Conservation (phyloP, 2,888 invertebrate species). For the Lithophane semibrunnea region DNA sequence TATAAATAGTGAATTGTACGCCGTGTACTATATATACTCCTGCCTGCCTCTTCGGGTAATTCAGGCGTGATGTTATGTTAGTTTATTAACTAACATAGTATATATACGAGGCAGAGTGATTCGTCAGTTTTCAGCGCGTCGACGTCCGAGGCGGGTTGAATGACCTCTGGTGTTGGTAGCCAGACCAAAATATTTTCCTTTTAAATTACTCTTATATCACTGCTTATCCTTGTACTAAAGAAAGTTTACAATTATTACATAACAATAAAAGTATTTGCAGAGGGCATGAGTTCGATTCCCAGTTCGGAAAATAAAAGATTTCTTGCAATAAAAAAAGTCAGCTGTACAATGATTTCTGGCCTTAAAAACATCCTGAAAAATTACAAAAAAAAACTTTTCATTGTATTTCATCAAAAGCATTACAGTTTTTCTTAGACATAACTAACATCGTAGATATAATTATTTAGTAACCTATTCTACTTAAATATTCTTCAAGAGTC, state of each 20-base stretch:
- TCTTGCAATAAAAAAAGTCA: neutral
- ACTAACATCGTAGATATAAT: too few relatives aligned
- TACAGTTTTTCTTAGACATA: neutral
- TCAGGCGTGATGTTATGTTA: neutral
- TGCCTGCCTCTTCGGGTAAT: too few relatives aligned
- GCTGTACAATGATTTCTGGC: neutral
- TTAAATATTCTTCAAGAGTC: too few relatives aligned
- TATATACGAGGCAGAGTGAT: constrained; percentile 17
- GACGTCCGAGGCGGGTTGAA: constrained; percentile 25
- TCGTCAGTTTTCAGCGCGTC: constrained; percentile 42
- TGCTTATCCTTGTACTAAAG: constrained; percentile 3
- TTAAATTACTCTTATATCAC: constrained; percentile 26
- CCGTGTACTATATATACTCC: too few relatives aligned
- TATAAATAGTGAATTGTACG: too few relatives aligned
- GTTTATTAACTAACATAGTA: constrained; percentile 18
- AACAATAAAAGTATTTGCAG: neutral
- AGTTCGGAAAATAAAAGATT: neutral
- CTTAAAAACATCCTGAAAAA: too few relatives aligned
- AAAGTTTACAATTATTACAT: neutral
- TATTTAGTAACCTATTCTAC: too few relatives aligned
- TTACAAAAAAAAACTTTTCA: neutral
- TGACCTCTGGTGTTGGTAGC: constrained; percentile 19
- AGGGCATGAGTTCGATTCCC: neutral
- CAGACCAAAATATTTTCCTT: constrained; percentile 31
- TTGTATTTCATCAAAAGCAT: neutral